phyloP scores from a whole-genome alignment of 2,797 vertebrate species.

The Prionace glauca region DNA sequence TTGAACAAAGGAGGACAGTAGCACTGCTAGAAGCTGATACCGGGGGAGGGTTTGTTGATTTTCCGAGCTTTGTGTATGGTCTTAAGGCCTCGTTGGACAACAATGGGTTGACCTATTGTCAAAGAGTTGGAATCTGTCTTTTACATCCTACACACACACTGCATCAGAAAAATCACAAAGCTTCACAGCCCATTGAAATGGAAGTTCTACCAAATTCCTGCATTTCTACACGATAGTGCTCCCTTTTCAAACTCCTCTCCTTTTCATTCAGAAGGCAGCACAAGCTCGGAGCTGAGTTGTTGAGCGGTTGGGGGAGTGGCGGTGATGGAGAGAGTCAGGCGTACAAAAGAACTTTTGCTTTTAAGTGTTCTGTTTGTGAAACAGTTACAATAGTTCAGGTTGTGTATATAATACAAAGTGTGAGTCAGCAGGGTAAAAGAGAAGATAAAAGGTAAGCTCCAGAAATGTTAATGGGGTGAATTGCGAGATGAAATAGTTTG shows the following conservation, averaged over 20 bases:
- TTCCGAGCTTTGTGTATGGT: conserved; percentile 12
- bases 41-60: conserved; percentile 31
- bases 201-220: conserved; percentile 31
- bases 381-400: background rate
- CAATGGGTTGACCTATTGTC: conserved; percentile 11
- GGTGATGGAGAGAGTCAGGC: no score
- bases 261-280: conserved; percentile 12
- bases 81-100: conserved; percentile 8
- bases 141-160: conserved; percentile 8
- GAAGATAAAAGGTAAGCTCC: background rate
- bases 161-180: conserved; percentile 8
- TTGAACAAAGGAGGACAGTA: conserved; percentile 26
- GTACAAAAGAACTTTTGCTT: conserved; percentile 1
- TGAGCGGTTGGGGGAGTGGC: background rate
- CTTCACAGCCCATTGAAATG: conserved; percentile 22
- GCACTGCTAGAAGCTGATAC: conserved; percentile 22
- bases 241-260: conserved; percentile 26
- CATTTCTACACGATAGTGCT: background rate
- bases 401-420: background rate
- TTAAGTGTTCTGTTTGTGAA: conserved; percentile 4
- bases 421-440: background rate
- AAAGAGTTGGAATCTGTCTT: conserved; percentile 25
- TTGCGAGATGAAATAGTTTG: conserved; percentile 7
- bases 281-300: background rate
- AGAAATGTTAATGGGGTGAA: conserved; percentile 1